Base-by-base conservation (phyloP, 2,113 vertebrate genomes). In the Cathartes aura region DNA sequence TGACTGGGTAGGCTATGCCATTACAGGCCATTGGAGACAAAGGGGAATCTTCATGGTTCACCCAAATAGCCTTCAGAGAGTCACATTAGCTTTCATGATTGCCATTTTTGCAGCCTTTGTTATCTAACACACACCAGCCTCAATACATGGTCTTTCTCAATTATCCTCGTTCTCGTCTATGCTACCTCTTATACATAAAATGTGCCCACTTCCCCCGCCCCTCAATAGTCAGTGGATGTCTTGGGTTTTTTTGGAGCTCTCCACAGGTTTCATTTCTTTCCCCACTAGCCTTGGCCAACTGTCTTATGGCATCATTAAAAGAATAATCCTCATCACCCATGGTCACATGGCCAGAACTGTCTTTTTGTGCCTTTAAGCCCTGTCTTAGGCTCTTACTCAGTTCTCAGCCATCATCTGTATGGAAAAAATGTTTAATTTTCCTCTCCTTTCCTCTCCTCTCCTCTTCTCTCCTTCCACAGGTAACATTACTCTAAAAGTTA, bases 161-260 rank as follows among this genome's bases (percentile, higher is more conserved):
- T 26, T 40, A 15, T 58, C 47, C 23, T 42, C 20, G 18, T 43
- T 63, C 36, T 43, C 5, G 1, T 64, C 58, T 72, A 27, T 18
- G 12, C 32, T 48, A 56, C 18, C 11, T 7, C 11, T 71, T 56
- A 50, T 3, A 48, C 21, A 71, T 32, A 48, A 84, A 84, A 68
- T 52, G 19, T 6, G 3, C 12, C 9, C 4, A 5, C 13, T 11
- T 42, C 14, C 23, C 30, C 18, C 21, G 1, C 3, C 18, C 15
- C 45, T 15, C 40, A 18, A 5, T 11, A 52, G 45, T 36, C 43
- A 55, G 30, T 21, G n/a, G 29, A 21, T 30, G 21, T 43, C 78
- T 55, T 82, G 34, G 15, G 11, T 1, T 11, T 59, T 68, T 48
- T 47, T n/a, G 2, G 38, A 78, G 36, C 26, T 73, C 15, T 53